Percentiles rank a stretch among this genome's conserved stretches.
Evolutionary conservation across 2,113 vertebrate species (phyloP).

Genomic region (Lepus europaeus): DNA sequence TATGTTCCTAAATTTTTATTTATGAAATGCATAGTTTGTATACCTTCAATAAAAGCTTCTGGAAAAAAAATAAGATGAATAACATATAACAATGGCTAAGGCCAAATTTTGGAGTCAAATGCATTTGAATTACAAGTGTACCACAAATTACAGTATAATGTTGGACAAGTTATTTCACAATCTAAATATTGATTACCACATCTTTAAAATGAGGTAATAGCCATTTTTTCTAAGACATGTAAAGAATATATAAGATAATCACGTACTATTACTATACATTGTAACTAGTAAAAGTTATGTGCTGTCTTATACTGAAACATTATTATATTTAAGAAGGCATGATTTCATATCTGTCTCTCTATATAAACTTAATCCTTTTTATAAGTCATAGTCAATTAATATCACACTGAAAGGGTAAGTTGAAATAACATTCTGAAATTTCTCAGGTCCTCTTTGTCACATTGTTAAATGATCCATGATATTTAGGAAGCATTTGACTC

Average conservation of each 20-base stretch:
- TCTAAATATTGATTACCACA: neutral
- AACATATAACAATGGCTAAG: neutral
- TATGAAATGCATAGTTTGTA: too few species aligned
- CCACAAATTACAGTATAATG: neutral
- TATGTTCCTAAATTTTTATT: too few species aligned
- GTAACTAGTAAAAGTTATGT: neutral
- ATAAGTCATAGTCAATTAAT: neutral
- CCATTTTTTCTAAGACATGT: neutral
- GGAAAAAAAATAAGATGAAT: neutral
- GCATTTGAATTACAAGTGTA: neutral
- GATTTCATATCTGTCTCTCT: neutral
- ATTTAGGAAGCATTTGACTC: neutral
- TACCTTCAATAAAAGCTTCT: too few species aligned
- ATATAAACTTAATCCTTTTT: neutral
- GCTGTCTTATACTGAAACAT: neutral
- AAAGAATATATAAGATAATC: neutral
- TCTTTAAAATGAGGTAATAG: neutral
- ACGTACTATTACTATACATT: neutral
- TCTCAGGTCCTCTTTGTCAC: neutral
- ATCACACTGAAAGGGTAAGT: neutral
- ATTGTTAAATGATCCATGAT: neutral
- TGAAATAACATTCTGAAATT: neutral
- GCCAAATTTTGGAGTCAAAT: neutral
- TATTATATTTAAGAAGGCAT: neutral
- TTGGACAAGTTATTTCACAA: neutral